Base-by-base conservation (phyloP, 2,797 vertebrate species). In the Enteromius trimaculatus region DNA sequence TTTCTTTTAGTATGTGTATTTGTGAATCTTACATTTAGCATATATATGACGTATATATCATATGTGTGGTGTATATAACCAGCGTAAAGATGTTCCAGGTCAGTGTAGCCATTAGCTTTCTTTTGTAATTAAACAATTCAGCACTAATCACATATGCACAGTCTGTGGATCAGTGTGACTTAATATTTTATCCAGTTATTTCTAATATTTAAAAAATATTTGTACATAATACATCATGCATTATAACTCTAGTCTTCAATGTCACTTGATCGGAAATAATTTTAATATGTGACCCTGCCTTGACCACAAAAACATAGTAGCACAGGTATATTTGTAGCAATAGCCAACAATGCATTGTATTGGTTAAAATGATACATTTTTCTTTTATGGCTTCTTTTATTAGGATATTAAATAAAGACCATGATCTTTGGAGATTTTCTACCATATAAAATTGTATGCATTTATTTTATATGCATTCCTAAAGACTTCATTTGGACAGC, bases 101-200 rank as follows among this genome's bases (percentile, higher is more conserved):
- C 14, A 9, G 13, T 65, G 29, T 16, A 75, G n/a, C 79, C 26
- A 17, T 65, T 14, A 29, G 31, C 6, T 64, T 58, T 74, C 17
- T 23, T 23, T 51, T 31, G 34, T 68, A n/a, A 53, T 76, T 53
- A 74, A 75, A 82, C 2, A 75, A 23, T 17, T 81, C 21, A 37
- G 3, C 39, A 37, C 29, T 49, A 21, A 74, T 47, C 39, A 34
- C 39, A 53, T 21, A 47, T 74, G 49, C 29, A 34, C 21, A 34
- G 71, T 34, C 17, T 53, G 47, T 53, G 71, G 71, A 53, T 53
- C 29, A 53, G 47, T 34, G 47, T 74, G 9, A 31, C 9, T 51
- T 70, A 47, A 70, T 44, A 44, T 47, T 26, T 4, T 26, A 70
- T 17, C 68, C 1, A 42, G 44, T 23, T 44, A 70, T 44, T 70